These are phyloP conservation scores for Paratilapia polleni DNA, from an alignment of 2,113 vertebrate species.

Conservation along the genomic window DNA sequence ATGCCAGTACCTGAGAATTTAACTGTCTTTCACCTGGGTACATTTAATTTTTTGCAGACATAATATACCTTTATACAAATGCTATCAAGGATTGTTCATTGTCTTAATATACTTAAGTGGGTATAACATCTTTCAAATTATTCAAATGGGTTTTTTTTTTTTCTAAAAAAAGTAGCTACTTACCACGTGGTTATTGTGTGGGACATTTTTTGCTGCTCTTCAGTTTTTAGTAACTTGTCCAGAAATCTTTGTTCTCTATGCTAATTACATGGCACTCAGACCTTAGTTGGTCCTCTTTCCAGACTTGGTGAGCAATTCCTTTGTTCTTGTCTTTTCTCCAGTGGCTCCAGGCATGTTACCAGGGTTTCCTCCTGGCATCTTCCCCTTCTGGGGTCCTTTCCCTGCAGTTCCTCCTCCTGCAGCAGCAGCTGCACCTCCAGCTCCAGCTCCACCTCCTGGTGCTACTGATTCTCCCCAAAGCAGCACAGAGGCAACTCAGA, in stretches of 20 bases:
- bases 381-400: conserved; percentile 94
- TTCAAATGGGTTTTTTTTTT: too few relatives aligned
- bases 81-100: too few relatives aligned
- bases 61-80: too few relatives aligned
- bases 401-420: conserved; percentile 83
- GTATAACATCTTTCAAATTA: too few relatives aligned
- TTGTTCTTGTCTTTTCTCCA: conserved; percentile 42
- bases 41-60: not conserved
- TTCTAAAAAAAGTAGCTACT: too few relatives aligned
- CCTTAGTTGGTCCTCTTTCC: not conserved
- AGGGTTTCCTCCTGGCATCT: conserved; percentile 91
- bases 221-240: too few relatives aligned
- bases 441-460: conserved; percentile 57
- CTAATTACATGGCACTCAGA: too few relatives aligned
- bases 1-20: not conserved
- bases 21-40: not conserved
- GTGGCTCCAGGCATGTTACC: conserved; percentile 90
- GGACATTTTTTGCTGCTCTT: too few relatives aligned
- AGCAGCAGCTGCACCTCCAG: conserved; percentile 54
- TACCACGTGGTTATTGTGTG: too few relatives aligned
- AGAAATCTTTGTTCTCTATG: not conserved
- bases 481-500: conserved; percentile 67
- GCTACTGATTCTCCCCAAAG: conserved; percentile 59
- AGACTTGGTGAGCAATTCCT: not conserved
- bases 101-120: too few relatives aligned